Evolutionary conservation across 1,140 invertebrate genomes (phyloP), one percentile per base, ranked within the genome.

Genomic region (Sesamia nonagrioides): DNA sequence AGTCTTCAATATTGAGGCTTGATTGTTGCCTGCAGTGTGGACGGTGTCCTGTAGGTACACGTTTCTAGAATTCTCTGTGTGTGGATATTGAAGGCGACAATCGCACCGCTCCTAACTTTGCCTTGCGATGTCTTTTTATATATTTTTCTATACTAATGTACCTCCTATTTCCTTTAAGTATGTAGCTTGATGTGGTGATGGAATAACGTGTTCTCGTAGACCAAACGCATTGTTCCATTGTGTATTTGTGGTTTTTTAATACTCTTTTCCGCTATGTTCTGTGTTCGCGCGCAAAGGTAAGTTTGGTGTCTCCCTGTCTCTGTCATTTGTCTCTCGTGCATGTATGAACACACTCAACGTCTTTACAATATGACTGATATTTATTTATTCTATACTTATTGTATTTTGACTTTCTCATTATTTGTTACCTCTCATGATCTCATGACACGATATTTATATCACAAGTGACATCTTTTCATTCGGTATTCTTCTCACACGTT

Each of bases 1-100:
- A 92, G 90, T 92, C 90, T 92, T 93, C 90, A 87, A 91, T 92
- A 92, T 91, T 91, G 88, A 89, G 84, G 91, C 90, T 90, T 91
- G 91, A 88, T 93, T 92, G 91, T 93, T 93, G 92, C 92, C 92
- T 90, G 91, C 88, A 80, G 87, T 89, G 89, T 87, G 86, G 82
- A 81, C 86, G 85, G 85, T 88, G 90, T 86, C 86, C 86, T 80
- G 86, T 88, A 87, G 84, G 85, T 85, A 86, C 86, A 89, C 86
- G 78, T 85, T 82, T 74, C 79, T 83, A 81, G 79, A 81, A 69
- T 80, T 84, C 78, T 81, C 74, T 86, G 78, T 88, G 89, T 86
- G 81, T 88, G 88, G 89, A 89, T 92, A 92, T 91, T 92, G 88
- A 93, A 92, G 92, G 89, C 91, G 90, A 91, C 89, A 84, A 89